Base-by-base conservation (phyloP, 2,113 vertebrate genomes). In the Rostratula benghalensis region DNA sequence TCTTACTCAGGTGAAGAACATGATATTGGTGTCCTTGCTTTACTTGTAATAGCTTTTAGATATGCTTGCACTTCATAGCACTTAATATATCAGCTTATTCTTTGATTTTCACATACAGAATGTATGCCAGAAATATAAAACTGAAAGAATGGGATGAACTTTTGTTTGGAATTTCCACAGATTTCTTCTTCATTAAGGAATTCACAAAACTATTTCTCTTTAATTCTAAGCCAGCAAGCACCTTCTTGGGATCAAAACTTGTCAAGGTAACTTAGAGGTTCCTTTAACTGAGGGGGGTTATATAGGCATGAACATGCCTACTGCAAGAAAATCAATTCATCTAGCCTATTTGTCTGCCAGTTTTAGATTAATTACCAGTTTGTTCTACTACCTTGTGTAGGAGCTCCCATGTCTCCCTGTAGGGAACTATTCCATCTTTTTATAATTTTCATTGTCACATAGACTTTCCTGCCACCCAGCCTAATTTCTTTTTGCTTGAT, bases 331-430 rank as follows among this genome's bases (percentile, higher is more conserved):
- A 90, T 63, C 48, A 61, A 50, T 88, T 76, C 15, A 89, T 74
- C 35, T 60, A 84, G 37, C 25, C n/a, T n/a, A n/a, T 11, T 46
- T 9, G 2, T n/a, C 51, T 87, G n/a, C 14, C 35, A 83, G 57
- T 89, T 95, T 83, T 33, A 87, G 60, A 75, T 76, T 90, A 94
- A 95, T 90, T 83, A 70, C 22, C 8, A 70, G 27, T 74, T 85
- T 57, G 30, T 81, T 82, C 70, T 73, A 21, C 18, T 76, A 9
- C 5, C n/a, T 70, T 73, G 4, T 5, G 3, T 31, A 74, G 61
- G 10, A 94, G 8, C 18, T 82, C 87, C 57, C 46, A 43, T 23
- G 21, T 82, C 45, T 68, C 63, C 51, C 67, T 59, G 15, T 48
- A 83, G 63, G 39, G 25, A 91, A 39, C 45, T 73, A 35, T 54